Conservation (phyloP, 2,888 invertebrate genomes). For the Ferrisia virgata region DNA sequence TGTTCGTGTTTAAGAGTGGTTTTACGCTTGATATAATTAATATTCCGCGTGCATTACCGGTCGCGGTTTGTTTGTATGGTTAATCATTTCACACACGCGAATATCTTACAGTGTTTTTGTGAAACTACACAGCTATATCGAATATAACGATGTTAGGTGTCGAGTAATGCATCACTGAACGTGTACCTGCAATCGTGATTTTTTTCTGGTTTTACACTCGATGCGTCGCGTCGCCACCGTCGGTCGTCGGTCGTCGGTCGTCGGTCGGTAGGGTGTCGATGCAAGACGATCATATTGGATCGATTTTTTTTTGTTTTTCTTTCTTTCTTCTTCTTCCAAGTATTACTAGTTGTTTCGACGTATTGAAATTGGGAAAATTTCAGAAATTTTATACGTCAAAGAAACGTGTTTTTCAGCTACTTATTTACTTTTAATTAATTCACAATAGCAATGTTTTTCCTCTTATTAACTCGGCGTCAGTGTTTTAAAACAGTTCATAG, state of each 20-base stretch:
- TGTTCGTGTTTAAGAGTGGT: neutral
- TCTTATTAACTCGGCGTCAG: no score
- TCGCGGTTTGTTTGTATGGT: constrained; percentile 5
- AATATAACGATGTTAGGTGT: constrained; percentile 5
- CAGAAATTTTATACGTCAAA: no score
- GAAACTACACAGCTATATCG: constrained; percentile 6
- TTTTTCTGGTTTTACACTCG: constrained; percentile 7
- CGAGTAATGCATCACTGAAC: neutral
- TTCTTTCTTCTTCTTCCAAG: no score
- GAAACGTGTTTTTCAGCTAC: no score
- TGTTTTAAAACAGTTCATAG: no score
- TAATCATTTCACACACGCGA: neutral
- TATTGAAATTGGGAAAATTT: neutral
- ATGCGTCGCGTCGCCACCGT: neutral
- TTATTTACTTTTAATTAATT: no score
- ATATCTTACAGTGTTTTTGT: neutral
- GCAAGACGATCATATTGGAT: neutral
- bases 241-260: neutral
- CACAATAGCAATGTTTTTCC: no score
- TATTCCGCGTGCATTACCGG: neutral
- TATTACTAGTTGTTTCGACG: neutral
- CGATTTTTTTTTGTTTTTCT: neutral
- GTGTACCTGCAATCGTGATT: neutral
- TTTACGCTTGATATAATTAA: constrained; percentile 14
- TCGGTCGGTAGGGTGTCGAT: neutral